Percentiles rank a stretch among this genome's conserved stretches.
Conservation (phyloP, 2,113 vertebrate genomes). For the Zapus hudsonius region DNA sequence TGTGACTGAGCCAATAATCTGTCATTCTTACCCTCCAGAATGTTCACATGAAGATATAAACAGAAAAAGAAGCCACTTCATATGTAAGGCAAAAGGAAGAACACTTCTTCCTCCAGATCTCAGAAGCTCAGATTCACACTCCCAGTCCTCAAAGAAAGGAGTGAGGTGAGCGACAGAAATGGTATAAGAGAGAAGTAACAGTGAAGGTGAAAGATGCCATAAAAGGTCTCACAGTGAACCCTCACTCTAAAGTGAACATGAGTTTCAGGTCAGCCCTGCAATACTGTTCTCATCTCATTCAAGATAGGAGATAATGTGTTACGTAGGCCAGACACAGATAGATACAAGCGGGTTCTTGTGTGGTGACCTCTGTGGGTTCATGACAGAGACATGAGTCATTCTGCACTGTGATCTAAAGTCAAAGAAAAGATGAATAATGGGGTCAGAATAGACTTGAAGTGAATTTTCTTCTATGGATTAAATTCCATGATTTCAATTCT, state of each 20-base stretch:
- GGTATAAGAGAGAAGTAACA: neutral
- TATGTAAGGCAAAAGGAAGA: slow-evolving; percentile 58
- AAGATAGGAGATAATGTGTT: neutral
- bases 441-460: neutral
- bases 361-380: neutral
- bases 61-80: slow-evolving; percentile 78
- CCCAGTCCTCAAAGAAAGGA: neutral
- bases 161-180: neutral
- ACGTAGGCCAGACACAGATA: neutral
- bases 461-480: neutral
- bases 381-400: neutral
- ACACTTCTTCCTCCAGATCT: slow-evolving; percentile 41
- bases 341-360: neutral
- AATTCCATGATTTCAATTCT: neutral
- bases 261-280: accelerated
- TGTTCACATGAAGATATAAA: slow-evolving; percentile 80
- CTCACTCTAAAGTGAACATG: neutral
- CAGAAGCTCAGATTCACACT: slow-evolving; percentile 48
- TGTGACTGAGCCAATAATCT: slow-evolving; percentile 77
- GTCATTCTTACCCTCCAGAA: slow-evolving; percentile 73
- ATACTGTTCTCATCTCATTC: neutral
- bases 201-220: accelerated
- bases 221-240: neutral
- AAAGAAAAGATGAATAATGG: neutral
- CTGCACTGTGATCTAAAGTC: neutral